phyloP scores from a whole-genome alignment of 2,888 invertebrate species.

The Drosophila demipolita region DNA sequence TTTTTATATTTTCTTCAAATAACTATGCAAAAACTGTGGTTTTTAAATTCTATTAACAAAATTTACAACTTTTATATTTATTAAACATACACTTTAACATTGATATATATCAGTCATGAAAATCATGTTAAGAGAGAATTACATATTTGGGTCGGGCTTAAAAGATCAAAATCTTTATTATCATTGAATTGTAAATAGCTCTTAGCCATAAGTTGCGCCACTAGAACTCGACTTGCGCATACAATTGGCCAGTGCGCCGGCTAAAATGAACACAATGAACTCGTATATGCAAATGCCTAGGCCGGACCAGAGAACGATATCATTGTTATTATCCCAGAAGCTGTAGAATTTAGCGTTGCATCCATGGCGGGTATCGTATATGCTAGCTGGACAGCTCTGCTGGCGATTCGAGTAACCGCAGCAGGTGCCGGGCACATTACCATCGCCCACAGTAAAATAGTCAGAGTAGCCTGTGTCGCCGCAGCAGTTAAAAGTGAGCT shows the following conservation, averaged over 20 bases:
- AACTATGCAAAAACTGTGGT: background rate
- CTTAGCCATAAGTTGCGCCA: slow-evolving; percentile 25
- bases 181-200: background rate
- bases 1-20: background rate
- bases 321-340: slow-evolving; percentile 72
- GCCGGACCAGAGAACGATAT: slow-evolving; percentile 88
- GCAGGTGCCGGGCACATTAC: slow-evolving; percentile 69
- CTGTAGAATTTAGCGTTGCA: slow-evolving; percentile 82
- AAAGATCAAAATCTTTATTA: background rate
- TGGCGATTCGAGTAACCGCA: slow-evolving; percentile 61
- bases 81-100: background rate
- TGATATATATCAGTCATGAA: background rate
- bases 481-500: slow-evolving; percentile 77
- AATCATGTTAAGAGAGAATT: background rate
- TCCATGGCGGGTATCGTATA: slow-evolving; percentile 51
- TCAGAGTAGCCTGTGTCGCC: slow-evolving; percentile 54
- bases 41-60: background rate
- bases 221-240: slow-evolving; percentile 85
- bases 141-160: background rate
- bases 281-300: slow-evolving; percentile 89
- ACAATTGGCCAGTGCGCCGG: slow-evolving; percentile 92
- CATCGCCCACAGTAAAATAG: slow-evolving; percentile 22
- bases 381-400: slow-evolving; percentile 25
- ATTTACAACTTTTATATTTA: background rate
- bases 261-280: slow-evolving; percentile 91